Conservation (phyloP, 2,113 vertebrate genomes). For the Pluvianellus socialis region DNA sequence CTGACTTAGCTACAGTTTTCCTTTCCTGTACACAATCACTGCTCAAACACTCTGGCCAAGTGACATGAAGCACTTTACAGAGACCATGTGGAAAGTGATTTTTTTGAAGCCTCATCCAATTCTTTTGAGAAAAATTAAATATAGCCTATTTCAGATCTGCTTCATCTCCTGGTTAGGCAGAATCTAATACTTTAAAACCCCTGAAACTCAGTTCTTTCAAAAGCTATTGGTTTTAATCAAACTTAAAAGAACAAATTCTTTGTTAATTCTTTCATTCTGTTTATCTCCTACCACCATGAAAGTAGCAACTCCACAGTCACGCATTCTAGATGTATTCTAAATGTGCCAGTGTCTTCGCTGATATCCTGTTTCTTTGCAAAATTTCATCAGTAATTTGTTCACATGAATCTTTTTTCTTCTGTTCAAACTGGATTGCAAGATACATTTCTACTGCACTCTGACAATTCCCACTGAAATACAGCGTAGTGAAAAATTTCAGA, state of each 20-base stretch:
- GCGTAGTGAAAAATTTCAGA: background rate
- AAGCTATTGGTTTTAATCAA: background rate
- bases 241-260: background rate
- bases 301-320: background rate
- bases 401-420: background rate
- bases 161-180: background rate
- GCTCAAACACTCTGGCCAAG: background rate
- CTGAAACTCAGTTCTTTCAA: background rate
- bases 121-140: background rate
- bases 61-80: background rate
- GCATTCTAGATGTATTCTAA: background rate
- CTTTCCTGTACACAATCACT: background rate
- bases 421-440: background rate
- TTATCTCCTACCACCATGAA: background rate
- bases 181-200: background rate
- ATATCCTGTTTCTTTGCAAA: background rate
- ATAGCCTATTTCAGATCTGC: background rate
- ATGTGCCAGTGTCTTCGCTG: background rate
- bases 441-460: background rate
- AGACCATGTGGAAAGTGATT: background rate
- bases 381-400: background rate
- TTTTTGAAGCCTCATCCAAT: background rate
- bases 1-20: background rate
- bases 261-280: background rate
- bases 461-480: background rate